Conservation (phyloP, 2,797 vertebrate species). For the Propithecus deckenii region DNA sequence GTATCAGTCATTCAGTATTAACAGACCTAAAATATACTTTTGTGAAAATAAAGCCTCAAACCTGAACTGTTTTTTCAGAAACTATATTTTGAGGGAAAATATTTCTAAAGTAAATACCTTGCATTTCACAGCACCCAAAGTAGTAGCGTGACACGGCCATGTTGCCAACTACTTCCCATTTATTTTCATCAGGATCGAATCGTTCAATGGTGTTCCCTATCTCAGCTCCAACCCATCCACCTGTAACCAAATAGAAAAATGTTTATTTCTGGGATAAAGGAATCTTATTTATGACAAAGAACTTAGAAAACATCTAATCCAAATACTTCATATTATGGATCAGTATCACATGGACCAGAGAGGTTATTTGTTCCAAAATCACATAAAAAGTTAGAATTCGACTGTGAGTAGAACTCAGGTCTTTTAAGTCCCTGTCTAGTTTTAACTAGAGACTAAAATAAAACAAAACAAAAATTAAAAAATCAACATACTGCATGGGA, state of each 20-base stretch:
- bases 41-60: constrained; percentile 33
- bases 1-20: constrained; percentile 5
- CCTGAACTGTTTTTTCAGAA: too few species aligned
- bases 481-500: background rate
- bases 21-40: constrained; percentile 31
- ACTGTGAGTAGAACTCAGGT: background rate
- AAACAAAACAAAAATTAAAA: constrained; percentile 28
- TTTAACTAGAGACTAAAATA: constrained; percentile 4
- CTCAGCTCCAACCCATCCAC: constrained; percentile 97
- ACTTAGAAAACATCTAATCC: constrained; percentile 7
- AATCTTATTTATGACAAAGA: constrained; percentile 43
- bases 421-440: background rate
- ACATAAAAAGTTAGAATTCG: constrained; percentile 29
- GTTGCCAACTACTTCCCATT: constrained; percentile 95
- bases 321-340: constrained; percentile 9
- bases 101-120: constrained; percentile 87
- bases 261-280: constrained; percentile 35
- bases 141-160: constrained; percentile 96
- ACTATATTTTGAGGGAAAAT: constrained; percentile 4
- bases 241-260: constrained; percentile 82
- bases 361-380: constrained; percentile 36
- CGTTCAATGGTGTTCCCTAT: constrained; percentile 97
- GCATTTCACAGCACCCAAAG: constrained; percentile 98
- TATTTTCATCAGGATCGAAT: constrained; percentile 96
- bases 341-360: background rate